phyloP scores from a whole-genome alignment of 2,888 invertebrate genomes.

The Ellobium chinense region DNA sequence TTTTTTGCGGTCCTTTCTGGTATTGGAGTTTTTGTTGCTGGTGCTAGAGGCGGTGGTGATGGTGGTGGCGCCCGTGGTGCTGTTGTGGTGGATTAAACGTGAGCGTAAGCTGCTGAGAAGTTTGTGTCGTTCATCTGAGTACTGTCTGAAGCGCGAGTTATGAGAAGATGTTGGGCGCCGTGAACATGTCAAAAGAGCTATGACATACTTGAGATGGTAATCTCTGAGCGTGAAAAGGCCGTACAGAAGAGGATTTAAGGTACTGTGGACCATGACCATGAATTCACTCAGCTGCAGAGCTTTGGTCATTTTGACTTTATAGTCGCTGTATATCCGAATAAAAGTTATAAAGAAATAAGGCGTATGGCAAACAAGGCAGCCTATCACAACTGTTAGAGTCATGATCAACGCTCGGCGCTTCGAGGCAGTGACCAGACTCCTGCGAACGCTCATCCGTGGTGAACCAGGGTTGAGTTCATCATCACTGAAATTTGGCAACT shows the following conservation, averaged over 20 bases:
- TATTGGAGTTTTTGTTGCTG: background rate
- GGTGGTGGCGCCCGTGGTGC: background rate
- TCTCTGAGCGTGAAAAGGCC: constrained; percentile 74
- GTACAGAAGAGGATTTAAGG: constrained; percentile 79
- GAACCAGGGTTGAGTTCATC: constrained; percentile 44
- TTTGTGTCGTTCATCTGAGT: constrained; percentile 23
- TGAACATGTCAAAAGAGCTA: constrained; percentile 36
- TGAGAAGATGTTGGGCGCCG: background rate
- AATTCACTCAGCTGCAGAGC: constrained; percentile 70
- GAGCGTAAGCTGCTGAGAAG: constrained; percentile 7
- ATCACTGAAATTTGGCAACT: background rate
- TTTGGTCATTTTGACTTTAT: constrained; percentile 62
- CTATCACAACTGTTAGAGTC: constrained; percentile 79
- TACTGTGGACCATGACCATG: constrained; percentile 76
- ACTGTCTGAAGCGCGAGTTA: background rate
- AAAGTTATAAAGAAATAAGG: constrained; percentile 80
- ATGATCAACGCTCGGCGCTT: constrained; percentile 79
- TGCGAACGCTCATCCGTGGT: constrained; percentile 67
- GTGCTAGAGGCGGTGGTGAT: background rate
- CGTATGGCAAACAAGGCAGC: constrained; percentile 79
- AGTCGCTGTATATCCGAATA: constrained; percentile 77
- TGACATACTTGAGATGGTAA: constrained; percentile 47
- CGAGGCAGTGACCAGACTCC: constrained; percentile 74
- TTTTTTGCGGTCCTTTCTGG: background rate
- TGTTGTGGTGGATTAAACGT: background rate